Evolutionary conservation across 1,140 invertebrate species (phyloP), one percentile per base, ranked within the genome.

Genomic region (Trissolcus basalis): DNA sequence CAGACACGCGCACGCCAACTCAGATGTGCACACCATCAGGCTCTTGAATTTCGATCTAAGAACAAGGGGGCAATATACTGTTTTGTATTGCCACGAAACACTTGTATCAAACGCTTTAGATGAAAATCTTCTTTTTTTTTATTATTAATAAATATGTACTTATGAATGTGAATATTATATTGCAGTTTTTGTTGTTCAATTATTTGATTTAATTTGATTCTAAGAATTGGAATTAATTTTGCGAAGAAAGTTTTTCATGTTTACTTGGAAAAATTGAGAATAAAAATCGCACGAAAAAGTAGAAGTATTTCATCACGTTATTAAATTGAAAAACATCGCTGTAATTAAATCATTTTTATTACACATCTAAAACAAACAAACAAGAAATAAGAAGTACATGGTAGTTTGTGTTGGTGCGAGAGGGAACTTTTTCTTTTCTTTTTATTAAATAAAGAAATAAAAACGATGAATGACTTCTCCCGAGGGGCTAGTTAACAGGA

Each of bases 401-500:
- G 56, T 60, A 45, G 41, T 63, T 63, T 54, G 60, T 53, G 49
- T 44, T 35, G 36, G 7, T 12, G 14, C 47, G 36, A 41, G 49
- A 14, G 15, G 41, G 47, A 65, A 65, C 1, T 65, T 65, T 49
- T 67, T 43, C 49, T 64, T 64, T 67, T 48, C 5, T 43, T 56
- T 44, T 49, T 49, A 65, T 55, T 13, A 53, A 48, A 16, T 43
- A 50, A 27, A 43, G n/a, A 32, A 39, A 56, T 49, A 65, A 65
- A 55, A 56, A 50, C 55, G 45, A 65, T 43, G 12, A 56, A 56
- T 35, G 45, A 50, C 35, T 55, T 27, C 54, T 48, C 51, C 14
- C 35, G 43, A 39, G 61, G 43, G 51, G 51, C 51, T 64, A 64
- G 50, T 64, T 64, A 64, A 54, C 51, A 64, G 41, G 15, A 47